phyloP scores from a whole-genome alignment of 2,888 invertebrate species.

The Alcis repandata region DNA sequence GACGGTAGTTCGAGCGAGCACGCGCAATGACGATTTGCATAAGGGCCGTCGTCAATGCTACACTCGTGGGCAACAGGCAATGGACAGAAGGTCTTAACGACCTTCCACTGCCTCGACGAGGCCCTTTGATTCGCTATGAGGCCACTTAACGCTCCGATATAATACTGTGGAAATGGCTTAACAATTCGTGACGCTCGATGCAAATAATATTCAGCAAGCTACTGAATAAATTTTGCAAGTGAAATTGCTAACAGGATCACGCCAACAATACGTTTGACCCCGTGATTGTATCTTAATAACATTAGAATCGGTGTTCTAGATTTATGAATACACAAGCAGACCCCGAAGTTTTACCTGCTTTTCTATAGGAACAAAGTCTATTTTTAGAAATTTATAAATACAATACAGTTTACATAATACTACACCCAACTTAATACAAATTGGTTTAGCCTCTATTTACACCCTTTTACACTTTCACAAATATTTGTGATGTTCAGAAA shows the following conservation, averaged over 20 bases:
- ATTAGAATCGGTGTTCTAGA: conserved; percentile 19
- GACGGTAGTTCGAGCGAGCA: conserved; percentile 60
- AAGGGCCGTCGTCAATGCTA: conserved; percentile 78
- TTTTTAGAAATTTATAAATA: too few relatives aligned
- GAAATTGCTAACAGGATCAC: conserved; percentile 40
- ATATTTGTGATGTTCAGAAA: too few relatives aligned
- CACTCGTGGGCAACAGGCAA: conserved; percentile 67
- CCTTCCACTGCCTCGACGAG: conserved; percentile 73
- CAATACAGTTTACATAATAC: too few relatives aligned
- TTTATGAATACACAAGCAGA: neutral
- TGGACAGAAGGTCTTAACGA: conserved; percentile 73
- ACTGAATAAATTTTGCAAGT: conserved; percentile 56
- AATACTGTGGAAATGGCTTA: conserved; percentile 55
- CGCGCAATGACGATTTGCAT: conserved; percentile 79
- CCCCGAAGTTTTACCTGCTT: too few relatives aligned
- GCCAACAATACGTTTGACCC: conserved; percentile 36
- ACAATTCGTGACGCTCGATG: conserved; percentile 41
- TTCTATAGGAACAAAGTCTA: too few relatives aligned
- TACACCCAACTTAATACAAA: too few relatives aligned
- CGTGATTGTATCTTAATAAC: conserved; percentile 31
- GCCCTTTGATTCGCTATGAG: conserved; percentile 80
- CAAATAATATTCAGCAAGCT: conserved; percentile 41
- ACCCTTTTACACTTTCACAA: too few relatives aligned
- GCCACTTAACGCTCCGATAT: conserved; percentile 59
- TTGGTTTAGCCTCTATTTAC: too few relatives aligned